Conservation (phyloP, 2,797 vertebrate genomes). For the Arrhamphus sclerolepis region DNA sequence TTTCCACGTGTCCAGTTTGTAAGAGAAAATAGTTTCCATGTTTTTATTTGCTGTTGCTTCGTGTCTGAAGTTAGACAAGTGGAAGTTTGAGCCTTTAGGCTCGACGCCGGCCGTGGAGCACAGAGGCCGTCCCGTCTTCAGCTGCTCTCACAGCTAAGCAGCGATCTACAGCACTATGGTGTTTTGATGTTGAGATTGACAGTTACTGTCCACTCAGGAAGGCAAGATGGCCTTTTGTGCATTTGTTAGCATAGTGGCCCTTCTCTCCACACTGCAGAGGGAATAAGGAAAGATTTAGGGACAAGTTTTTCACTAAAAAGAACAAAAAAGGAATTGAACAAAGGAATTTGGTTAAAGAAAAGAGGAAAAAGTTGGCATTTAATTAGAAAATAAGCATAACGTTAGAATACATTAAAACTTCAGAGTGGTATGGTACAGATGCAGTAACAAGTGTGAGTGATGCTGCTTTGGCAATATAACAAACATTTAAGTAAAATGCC, state of each 20-base stretch:
- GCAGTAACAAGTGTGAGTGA: too few species aligned
- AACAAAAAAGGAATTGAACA: background rate
- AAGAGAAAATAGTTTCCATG: constrained; percentile 9
- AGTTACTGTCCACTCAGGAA: constrained; percentile 95
- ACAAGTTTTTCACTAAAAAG: background rate
- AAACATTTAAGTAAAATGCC: too few species aligned
- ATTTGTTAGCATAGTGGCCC: constrained; percentile 99
- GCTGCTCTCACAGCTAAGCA: constrained; percentile 6
- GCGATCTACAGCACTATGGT: constrained; percentile 12
- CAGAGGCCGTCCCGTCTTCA: constrained; percentile 1
- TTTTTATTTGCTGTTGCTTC: constrained; percentile 5
- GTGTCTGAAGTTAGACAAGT: background rate
- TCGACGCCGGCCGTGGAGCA: constrained; percentile 19
- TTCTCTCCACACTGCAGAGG: constrained; percentile 93
- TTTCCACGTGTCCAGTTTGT: constrained; percentile 20
- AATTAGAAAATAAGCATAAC: too few species aligned
- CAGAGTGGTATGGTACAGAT: too few species aligned
- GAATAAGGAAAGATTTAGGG: background rate
- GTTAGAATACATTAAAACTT: too few species aligned
- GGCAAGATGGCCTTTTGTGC: constrained; percentile 97
- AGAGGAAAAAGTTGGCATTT: too few species aligned
- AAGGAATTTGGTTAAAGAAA: too few species aligned
- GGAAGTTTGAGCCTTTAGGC: constrained; percentile 31
- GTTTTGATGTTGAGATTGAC: constrained; percentile 3
- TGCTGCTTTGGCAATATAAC: too few species aligned